Evolutionary conservation across 1,140 invertebrate genomes (phyloP).

Genomic region (Saccostrea glomerata): DNA sequence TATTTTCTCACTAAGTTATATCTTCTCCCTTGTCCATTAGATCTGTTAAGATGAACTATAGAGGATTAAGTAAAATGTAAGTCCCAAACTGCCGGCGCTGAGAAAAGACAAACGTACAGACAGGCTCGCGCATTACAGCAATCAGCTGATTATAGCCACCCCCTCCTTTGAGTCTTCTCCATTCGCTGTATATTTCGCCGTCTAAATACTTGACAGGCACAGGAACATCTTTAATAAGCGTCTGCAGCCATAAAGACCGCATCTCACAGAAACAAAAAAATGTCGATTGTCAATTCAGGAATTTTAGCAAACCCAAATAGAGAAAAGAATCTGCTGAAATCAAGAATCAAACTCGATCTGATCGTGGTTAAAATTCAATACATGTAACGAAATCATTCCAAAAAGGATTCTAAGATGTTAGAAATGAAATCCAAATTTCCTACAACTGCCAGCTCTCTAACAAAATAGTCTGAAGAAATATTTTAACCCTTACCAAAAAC

Average conservation of each 20-base stretch:
- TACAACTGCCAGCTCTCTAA: too few species aligned
- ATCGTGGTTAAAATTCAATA: too few species aligned
- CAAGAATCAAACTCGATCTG: background rate
- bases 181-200: constrained; percentile 12
- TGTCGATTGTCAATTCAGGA: background rate
- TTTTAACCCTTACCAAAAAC: background rate
- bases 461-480: too few species aligned
- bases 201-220: constrained; percentile 23
- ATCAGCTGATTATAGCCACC: constrained; percentile 15
- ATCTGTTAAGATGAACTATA: background rate
- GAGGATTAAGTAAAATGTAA: background rate
- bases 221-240: constrained; percentile 15
- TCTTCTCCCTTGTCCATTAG: background rate
- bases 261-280: background rate
- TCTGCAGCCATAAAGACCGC: background rate
- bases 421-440: too few species aligned
- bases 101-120: background rate
- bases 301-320: background rate
- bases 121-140: background rate
- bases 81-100: constrained; percentile 1
- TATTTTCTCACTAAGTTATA: background rate
- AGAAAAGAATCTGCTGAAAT: background rate
- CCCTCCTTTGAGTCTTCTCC: background rate
- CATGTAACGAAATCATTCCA: too few species aligned
- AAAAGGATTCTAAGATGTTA: too few species aligned